Evolutionary conservation across 2,888 invertebrate genomes (phyloP).

Genomic region (Archips xylosteana): DNA sequence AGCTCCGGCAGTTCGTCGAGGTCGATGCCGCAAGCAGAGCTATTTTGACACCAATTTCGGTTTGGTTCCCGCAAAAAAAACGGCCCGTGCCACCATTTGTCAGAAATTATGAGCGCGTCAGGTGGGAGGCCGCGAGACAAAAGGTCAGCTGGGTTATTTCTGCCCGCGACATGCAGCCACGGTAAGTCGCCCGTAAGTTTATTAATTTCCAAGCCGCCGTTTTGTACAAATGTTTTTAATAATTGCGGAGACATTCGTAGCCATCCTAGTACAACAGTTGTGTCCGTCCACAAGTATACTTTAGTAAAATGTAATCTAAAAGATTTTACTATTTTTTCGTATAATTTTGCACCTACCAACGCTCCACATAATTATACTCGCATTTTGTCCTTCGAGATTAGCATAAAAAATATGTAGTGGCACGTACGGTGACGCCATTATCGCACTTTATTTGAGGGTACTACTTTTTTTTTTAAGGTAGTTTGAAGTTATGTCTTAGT

Average conservation of each 20-base stretch:
- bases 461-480: too few species aligned
- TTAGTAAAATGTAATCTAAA: too few species aligned
- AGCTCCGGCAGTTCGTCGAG: conserved; percentile 16
- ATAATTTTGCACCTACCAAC: too few species aligned
- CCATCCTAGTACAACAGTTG: conserved; percentile 19
- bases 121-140: background rate
- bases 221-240: background rate
- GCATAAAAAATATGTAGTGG: too few species aligned
- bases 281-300: conserved; percentile 17
- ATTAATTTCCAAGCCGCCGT: background rate
- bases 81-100: background rate
- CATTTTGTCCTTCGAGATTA: too few species aligned
- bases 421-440: too few species aligned
- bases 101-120: background rate
- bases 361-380: too few species aligned
- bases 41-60: background rate
- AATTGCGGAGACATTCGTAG: background rate
- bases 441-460: too few species aligned
- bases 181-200: background rate
- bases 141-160: background rate
- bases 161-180: background rate
- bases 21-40: background rate
- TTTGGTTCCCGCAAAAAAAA: background rate
- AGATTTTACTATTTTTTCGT: too few species aligned
- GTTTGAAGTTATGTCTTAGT: too few species aligned